Evolutionary conservation across 2,113 vertebrate genomes (phyloP).

Genomic region (Microcebus griseorufus): DNA sequence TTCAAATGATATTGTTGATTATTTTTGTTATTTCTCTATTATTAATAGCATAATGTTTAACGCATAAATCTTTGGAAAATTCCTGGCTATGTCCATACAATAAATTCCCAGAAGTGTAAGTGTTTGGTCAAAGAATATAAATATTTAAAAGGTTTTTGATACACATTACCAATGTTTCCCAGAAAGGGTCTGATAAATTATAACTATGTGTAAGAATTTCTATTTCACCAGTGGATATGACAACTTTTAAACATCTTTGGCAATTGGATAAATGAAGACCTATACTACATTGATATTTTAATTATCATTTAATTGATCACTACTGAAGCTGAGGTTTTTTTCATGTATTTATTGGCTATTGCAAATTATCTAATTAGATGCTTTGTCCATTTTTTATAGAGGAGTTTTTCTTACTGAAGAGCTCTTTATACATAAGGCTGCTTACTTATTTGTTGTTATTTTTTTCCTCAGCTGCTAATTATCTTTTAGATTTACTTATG

Average conservation of each 20-base stretch:
- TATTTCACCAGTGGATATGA: not conserved
- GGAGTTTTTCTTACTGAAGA: not conserved
- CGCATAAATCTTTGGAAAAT: not conserved
- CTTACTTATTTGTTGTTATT: not conserved
- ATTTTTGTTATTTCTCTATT: not conserved
- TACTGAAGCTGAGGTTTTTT: not conserved
- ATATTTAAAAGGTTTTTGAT: not conserved
- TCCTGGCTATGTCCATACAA: not conserved
- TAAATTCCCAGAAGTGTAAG: not conserved
- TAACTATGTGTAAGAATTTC: conserved; percentile 17
- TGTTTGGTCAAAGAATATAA: not conserved
- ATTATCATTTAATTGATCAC: not conserved
- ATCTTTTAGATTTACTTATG: not conserved
- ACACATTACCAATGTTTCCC: not conserved
- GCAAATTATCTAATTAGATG: not conserved
- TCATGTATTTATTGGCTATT: not conserved
- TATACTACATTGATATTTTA: not conserved
- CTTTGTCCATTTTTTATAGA: not conserved
- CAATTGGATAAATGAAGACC: not conserved
- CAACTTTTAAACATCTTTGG: not conserved
- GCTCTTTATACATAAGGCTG: not conserved
- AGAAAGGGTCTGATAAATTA: not conserved
- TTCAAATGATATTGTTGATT: not conserved
- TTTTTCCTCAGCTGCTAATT: not conserved
- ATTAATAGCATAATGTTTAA: not conserved